phyloP scores from a whole-genome alignment of 2,888 invertebrate species.

The Achlya flavicornis region DNA sequence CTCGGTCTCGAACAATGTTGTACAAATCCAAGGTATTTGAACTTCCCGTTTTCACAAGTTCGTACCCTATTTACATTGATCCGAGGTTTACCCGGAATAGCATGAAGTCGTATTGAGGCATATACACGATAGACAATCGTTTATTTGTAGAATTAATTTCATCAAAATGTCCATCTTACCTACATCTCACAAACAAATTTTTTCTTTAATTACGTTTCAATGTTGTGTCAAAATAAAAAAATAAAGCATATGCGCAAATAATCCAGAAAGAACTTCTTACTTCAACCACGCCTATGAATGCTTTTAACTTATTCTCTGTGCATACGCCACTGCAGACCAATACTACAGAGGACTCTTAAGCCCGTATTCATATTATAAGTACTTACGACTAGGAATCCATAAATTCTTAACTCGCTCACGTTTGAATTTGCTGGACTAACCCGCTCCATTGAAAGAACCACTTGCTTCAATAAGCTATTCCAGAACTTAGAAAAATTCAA shows the following conservation, averaged over 20 bases:
- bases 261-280: too few relatives aligned
- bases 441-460: conserved; percentile 41
- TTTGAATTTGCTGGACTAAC: conserved; percentile 38
- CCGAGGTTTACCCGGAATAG: conserved; percentile 11
- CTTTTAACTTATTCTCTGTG: conserved; percentile 33
- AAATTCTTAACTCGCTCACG: conserved; percentile 40
- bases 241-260: too few relatives aligned
- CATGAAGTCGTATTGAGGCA: not conserved
- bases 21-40: conserved; percentile 13
- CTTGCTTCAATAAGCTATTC: conserved; percentile 41
- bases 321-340: conserved; percentile 20
- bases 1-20: conserved; percentile 8
- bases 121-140: too few relatives aligned
- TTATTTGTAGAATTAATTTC: not conserved
- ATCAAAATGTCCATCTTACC: too few relatives aligned
- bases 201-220: not conserved
- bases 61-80: conserved; percentile 11
- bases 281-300: conserved; percentile 11
- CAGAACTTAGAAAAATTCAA: conserved; percentile 39
- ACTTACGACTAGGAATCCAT: conserved; percentile 47
- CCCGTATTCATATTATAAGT: conserved; percentile 48
- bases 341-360: conserved; percentile 42
- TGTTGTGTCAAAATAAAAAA: too few relatives aligned
- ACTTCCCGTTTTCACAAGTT: conserved; percentile 10
- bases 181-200: too few relatives aligned